Evolutionary conservation across 2,113 vertebrate species (phyloP).

Genomic region (Petaurus breviceps): DNA sequence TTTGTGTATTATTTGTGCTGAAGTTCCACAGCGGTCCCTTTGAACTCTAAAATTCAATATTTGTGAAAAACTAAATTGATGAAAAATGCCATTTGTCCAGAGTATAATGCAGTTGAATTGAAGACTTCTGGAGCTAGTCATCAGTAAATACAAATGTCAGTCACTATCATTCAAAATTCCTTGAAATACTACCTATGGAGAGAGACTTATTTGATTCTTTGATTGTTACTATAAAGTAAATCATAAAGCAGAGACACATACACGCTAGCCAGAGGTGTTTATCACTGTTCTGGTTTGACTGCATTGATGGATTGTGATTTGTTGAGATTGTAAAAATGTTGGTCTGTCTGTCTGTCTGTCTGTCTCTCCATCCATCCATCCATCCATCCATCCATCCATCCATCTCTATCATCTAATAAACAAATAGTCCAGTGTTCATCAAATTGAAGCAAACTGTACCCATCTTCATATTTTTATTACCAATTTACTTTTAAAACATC

Average conservation of each 20-base stretch:
- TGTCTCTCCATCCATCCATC: neutral
- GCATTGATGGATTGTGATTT: neutral
- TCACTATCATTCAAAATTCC: neutral
- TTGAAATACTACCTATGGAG: neutral
- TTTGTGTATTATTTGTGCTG: neutral
- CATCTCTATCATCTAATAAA: neutral
- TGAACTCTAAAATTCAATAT: neutral
- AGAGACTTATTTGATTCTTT: neutral
- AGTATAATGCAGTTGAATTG: neutral
- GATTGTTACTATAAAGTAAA: neutral
- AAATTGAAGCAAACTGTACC: neutral
- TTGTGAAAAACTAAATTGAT: neutral
- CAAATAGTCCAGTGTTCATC: neutral
- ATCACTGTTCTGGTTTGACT: neutral
- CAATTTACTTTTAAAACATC: neutral
- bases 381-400: neutral
- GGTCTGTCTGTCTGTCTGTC: neutral
- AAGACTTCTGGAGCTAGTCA: neutral
- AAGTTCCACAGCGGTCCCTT: neutral
- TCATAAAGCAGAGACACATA: neutral
- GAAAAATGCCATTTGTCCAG: neutral
- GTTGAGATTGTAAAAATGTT: neutral
- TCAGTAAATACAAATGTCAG: neutral
- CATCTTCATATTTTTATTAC: neutral
- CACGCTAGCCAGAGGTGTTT: neutral